A percentile compares a stretch with the other conserved stretches of the same genome.
These are phyloP conservation scores for Glossophaga mutica DNA, from an alignment of 2,797 vertebrate genomes.

Conservation along the genomic window DNA sequence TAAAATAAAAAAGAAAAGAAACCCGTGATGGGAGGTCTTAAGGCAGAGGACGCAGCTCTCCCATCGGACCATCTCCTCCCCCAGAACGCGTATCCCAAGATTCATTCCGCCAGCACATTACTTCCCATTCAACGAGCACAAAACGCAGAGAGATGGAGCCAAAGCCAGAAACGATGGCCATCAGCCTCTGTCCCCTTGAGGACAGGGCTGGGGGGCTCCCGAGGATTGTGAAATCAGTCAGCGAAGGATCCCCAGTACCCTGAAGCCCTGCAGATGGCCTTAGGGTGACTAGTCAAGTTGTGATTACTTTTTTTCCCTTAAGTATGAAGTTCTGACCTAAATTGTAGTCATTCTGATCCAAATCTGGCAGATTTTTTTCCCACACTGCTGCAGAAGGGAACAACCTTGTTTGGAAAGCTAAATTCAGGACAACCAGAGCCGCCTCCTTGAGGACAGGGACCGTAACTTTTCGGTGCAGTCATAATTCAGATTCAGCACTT, in stretches of 20 bases:
- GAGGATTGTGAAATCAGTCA: background rate
- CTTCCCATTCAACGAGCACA: background rate
- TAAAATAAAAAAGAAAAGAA: background rate
- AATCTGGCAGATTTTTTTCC: background rate
- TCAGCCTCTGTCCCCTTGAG: background rate
- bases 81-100: background rate
- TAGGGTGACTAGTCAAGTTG: background rate
- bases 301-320: background rate
- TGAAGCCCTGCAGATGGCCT: background rate
- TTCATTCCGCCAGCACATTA: background rate
- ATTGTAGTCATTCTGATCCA: background rate
- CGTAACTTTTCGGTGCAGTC: background rate
- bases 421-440: background rate
- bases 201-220: too few relatives aligned
- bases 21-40: background rate
- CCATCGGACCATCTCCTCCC: background rate
- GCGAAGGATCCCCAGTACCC: background rate
- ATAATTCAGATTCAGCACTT: background rate
- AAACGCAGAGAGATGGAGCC: background rate
- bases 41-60: background rate
- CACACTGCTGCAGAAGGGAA: background rate
- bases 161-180: background rate
- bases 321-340: conserved; percentile 34
- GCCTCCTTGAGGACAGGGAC: background rate
- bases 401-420: background rate